phyloP scores from a whole-genome alignment of 2,888 invertebrate species.

The Mantis religiosa region DNA sequence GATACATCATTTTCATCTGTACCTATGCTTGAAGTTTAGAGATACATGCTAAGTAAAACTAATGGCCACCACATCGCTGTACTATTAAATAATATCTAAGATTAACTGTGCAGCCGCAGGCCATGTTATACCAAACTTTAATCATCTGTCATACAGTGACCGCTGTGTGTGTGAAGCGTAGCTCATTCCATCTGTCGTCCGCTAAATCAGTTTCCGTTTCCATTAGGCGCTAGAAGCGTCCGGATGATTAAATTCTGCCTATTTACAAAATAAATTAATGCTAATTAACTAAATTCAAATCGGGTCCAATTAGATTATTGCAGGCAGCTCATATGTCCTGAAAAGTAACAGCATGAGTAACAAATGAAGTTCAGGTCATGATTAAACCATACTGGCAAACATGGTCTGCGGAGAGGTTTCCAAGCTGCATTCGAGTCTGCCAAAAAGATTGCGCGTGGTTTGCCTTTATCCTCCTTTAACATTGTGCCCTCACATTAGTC shows the following conservation, averaged over 20 bases:
- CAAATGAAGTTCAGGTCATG: neutral
- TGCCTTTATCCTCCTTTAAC: too few species aligned
- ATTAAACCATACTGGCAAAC: neutral
- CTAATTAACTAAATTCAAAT: conserved; percentile 11
- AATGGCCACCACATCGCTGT: neutral
- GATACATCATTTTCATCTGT: neutral
- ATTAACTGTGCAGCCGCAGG: neutral
- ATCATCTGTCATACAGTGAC: neutral
- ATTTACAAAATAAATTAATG: conserved; percentile 5
- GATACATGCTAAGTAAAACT: neutral
- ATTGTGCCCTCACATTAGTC: too few species aligned
- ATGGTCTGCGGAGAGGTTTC: neutral
- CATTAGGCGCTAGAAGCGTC: neutral
- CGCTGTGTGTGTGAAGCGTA: neutral
- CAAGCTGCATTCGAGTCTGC: neutral
- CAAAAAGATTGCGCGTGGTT: neutral
- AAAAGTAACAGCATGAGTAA: neutral
- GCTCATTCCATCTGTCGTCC: neutral
- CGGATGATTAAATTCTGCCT: neutral
- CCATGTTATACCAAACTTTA: neutral
- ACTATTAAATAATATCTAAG: neutral
- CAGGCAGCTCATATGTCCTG: neutral
- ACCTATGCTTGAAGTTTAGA: neutral
- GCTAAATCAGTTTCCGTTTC: conserved; percentile 9
- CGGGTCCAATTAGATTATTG: neutral